These are phyloP conservation scores for Trisateles emortualis DNA, from an alignment of 2,888 invertebrate species.

Conservation along the genomic window DNA sequence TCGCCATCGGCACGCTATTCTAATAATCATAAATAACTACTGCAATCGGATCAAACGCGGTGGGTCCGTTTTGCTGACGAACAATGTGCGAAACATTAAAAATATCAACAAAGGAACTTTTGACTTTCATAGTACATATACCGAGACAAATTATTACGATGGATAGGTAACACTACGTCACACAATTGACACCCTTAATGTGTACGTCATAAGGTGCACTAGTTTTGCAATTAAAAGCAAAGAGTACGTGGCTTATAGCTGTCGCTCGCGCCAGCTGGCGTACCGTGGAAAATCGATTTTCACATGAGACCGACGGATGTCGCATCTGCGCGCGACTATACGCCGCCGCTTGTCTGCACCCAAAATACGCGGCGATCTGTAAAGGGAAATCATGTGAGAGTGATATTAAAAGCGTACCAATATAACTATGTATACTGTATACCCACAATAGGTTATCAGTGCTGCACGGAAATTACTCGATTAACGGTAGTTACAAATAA, in stretches of 20 bases:
- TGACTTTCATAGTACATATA: slow-evolving; percentile 84
- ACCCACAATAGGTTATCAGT: slow-evolving; percentile 30
- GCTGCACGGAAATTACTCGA: slow-evolving; percentile 28
- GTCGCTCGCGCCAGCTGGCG: slow-evolving; percentile 84
- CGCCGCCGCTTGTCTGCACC: slow-evolving; percentile 70
- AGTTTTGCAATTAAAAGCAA: slow-evolving; percentile 29
- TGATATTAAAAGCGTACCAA: slow-evolving; percentile 35
- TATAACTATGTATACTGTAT: too few relatives aligned
- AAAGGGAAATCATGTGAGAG: slow-evolving; percentile 60
- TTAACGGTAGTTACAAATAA: slow-evolving; percentile 30
- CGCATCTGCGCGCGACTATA: slow-evolving; percentile 81
- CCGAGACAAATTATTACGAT: slow-evolving; percentile 52
- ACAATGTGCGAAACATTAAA: slow-evolving; percentile 87
- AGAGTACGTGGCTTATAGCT: slow-evolving; percentile 62
- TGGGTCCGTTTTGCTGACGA: slow-evolving; percentile 70
- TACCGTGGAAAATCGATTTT: slow-evolving; percentile 86
- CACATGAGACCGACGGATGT: slow-evolving; percentile 85
- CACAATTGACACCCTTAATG: slow-evolving; percentile 51
- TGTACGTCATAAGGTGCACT: slow-evolving; percentile 38
- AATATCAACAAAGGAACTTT: slow-evolving; percentile 86
- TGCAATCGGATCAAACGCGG: slow-evolving; percentile 84
- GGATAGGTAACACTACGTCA: slow-evolving; percentile 25
- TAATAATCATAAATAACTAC: slow-evolving; percentile 84
- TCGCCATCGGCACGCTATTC: slow-evolving; percentile 81
- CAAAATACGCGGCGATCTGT: slow-evolving; percentile 72